Conservation (phyloP, 2,113 vertebrate genomes). For the Etia nguti region DNA sequence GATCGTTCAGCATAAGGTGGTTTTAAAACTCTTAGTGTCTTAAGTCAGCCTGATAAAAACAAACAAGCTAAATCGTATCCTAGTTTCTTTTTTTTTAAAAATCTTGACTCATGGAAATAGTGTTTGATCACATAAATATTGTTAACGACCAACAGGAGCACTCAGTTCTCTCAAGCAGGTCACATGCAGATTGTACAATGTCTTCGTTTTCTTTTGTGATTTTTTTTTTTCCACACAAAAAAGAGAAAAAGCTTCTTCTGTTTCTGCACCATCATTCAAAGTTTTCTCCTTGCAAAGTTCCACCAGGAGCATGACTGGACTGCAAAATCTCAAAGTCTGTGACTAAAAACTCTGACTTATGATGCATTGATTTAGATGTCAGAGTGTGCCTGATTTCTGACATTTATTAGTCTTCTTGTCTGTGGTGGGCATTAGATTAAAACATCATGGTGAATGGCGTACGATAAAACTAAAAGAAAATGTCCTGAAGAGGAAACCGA, state of each 20-base stretch:
- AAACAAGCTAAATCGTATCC: not conserved
- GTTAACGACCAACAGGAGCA: not conserved
- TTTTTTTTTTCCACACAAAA: not conserved
- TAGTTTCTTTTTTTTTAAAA: not conserved
- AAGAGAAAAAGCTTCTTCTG: not conserved
- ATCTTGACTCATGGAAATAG: not conserved
- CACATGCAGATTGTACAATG: not conserved
- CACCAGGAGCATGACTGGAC: not conserved
- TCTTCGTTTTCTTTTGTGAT: too few relatives aligned
- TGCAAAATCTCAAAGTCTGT: not conserved
- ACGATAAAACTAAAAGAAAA: not conserved
- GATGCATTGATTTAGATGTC: fast-evolving
- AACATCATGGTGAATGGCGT: fast-evolving
- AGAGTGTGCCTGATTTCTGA: fast-evolving
- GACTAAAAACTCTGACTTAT: not conserved
- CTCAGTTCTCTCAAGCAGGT: not conserved
- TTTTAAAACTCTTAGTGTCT: not conserved
- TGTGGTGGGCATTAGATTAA: not conserved
- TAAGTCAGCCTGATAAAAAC: not conserved
- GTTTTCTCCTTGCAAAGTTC: not conserved
- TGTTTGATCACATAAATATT: not conserved
- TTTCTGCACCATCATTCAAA: not conserved
- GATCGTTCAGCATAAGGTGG: not conserved
- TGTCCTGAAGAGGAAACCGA: not conserved
- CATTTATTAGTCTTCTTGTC: not conserved